Evolutionary conservation across 2,797 vertebrate species (phyloP).

Genomic region (Crypturellus tataupa): DNA sequence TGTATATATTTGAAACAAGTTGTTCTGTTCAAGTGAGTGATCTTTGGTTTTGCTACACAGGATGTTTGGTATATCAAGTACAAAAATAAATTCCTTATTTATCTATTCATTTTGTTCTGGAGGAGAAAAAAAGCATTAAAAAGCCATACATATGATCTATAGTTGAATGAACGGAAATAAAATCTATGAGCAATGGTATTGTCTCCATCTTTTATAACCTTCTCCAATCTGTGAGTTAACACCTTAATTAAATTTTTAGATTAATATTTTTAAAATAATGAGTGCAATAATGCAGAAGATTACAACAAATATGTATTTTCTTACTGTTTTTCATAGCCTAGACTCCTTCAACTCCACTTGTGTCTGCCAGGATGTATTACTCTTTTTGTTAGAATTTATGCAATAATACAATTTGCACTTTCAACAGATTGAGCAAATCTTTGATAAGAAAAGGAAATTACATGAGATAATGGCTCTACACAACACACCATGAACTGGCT

Average conservation of each 20-base stretch:
- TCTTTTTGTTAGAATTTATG: slow-evolving; percentile 50
- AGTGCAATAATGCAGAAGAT: background rate
- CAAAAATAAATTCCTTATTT: background rate
- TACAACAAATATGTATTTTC: background rate
- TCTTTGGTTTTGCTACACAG: background rate
- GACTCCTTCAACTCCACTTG: background rate
- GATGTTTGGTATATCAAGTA: background rate
- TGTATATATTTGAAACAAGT: background rate
- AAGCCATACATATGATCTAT: background rate
- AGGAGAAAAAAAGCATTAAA: slow-evolving; percentile 1
- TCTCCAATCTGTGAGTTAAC: slow-evolving; percentile 44
- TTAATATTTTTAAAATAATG: slow-evolving; percentile 27
- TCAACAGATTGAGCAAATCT: slow-evolving; percentile 37
- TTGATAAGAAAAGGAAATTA: slow-evolving; percentile 60
- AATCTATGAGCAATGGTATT: background rate
- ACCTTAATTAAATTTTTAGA: slow-evolving; percentile 48
- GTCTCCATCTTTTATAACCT: background rate
- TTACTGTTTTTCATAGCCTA: background rate
- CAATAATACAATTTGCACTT: slow-evolving; percentile 29
- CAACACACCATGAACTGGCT: background rate
- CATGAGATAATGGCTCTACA: background rate
- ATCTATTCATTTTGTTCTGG: slow-evolving; percentile 18
- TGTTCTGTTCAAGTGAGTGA: background rate
- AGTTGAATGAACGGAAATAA: background rate
- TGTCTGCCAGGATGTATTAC: background rate